Evolutionary conservation across 2,888 invertebrate genomes (phyloP).

Genomic region (Ferdinandea cuprea): DNA sequence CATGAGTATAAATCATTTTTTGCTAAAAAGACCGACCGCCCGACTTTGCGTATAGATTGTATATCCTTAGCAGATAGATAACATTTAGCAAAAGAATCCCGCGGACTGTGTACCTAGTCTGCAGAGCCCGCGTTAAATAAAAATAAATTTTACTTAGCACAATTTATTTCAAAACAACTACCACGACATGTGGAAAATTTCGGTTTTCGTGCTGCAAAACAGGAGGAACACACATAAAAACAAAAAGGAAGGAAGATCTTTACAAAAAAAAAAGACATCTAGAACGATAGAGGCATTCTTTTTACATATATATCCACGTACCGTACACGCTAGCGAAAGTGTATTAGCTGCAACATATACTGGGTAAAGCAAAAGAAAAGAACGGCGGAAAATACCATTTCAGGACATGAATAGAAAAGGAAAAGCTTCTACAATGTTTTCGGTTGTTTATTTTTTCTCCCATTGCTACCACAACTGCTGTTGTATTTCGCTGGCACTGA

Average conservation of each 20-base stretch:
- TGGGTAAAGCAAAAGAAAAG: constrained; percentile 44
- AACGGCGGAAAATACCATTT: constrained; percentile 65
- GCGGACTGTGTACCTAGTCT: constrained; percentile 34
- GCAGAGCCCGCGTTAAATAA: constrained; percentile 63
- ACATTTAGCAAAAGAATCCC: constrained; percentile 46
- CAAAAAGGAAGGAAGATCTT: constrained; percentile 38
- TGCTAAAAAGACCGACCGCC: constrained; percentile 29
- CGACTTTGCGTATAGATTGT: constrained; percentile 22
- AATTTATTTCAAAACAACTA: constrained; percentile 68
- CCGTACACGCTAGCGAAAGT: constrained; percentile 24
- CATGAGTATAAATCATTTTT: constrained; percentile 58
- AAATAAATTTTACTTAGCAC: constrained; percentile 70
- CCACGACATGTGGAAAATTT: constrained; percentile 64
- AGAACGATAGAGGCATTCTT: constrained; percentile 25
- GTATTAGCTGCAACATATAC: constrained; percentile 54
- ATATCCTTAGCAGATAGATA: constrained; percentile 54
- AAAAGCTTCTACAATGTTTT: constrained; percentile 46
- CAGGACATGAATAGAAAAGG: constrained; percentile 59
- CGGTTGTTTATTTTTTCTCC: constrained; percentile 12
- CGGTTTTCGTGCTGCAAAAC: constrained; percentile 21
- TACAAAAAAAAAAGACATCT: constrained; percentile 49
- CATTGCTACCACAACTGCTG: constrained; percentile 51
- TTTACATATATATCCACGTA: no score
- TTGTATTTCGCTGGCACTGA: constrained; percentile 34
- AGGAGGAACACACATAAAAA: constrained; percentile 13